phyloP scores from a whole-genome alignment of 92 coral and sea anemone genomes.

The Umimayanthus chanpuru region DNA sequence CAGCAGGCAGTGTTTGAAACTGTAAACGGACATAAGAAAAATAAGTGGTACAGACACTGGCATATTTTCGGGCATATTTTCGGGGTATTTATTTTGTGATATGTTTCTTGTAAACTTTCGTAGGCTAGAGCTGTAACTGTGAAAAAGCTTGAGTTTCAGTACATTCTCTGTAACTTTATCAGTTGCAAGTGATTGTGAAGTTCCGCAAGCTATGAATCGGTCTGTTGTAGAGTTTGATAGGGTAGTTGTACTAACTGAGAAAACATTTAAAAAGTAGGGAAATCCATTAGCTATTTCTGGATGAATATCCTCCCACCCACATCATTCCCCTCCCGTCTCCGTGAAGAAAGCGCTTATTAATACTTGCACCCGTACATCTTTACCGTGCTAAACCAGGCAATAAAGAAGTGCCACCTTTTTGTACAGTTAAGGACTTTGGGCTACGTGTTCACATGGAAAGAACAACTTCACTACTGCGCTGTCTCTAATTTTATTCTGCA shows the following conservation, averaged over 20 bases:
- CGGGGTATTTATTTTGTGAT: not conserved
- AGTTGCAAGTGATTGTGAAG: not conserved
- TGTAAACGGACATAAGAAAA: not conserved
- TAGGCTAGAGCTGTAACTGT: not conserved
- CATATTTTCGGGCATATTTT: not conserved
- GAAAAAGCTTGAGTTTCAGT: not conserved
- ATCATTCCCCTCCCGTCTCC: too few species aligned
- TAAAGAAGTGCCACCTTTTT: not conserved
- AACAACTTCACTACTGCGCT: not conserved
- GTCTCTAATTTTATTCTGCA: not conserved
- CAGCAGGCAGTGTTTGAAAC: not conserved
- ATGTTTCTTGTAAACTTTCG: not conserved
- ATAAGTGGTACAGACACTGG: not conserved
- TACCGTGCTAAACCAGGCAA: not conserved
- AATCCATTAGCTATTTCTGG: too few species aligned
- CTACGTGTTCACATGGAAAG: not conserved
- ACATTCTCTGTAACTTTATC: not conserved
- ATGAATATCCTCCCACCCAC: too few species aligned
- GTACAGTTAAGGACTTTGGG: not conserved
- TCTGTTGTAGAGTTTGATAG: not conserved
- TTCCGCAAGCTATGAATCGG: not conserved
- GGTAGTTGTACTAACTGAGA: not conserved
- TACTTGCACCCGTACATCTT: not conserved
- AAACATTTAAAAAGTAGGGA: not conserved
- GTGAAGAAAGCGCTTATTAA: too few species aligned